Evolutionary conservation across 2,888 invertebrate genomes (phyloP), one percentile per base, ranked within the genome.

Genomic region (Volucella inflata): DNA sequence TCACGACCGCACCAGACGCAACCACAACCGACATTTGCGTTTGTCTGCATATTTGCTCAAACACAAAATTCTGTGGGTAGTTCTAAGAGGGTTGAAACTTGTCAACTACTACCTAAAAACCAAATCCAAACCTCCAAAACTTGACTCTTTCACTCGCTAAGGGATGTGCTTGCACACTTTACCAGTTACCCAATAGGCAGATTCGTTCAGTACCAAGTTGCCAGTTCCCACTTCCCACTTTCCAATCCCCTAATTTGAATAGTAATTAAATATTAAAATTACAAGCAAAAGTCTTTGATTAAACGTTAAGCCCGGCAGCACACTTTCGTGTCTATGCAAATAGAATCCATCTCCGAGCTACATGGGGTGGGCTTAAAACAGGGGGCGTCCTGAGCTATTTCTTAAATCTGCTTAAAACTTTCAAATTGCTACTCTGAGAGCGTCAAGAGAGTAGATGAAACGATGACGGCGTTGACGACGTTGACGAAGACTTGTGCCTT

Each of bases 281-380:
- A 85, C 85, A 85, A 81, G 85, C 81, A 85, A 85, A 81, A 81
- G 85, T 85, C 85, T 85, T 81, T 85, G 85, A 85, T 85, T 85
- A 81, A 81, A 85, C 72, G 85, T 76, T 85, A 85, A 85, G 85
- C 81, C 76, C 55, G 72, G 68, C 64, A 77, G 85, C 81, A 85
- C 81, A 81, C 76, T 81, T 72, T 9, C 36, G 72, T 77, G 72
- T 76, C 65, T 72, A 68, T 76, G 85, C 76, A 81, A 81, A 81
- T 81, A 76, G 36, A 57, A 64, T 55, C 57, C 64, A 11, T 42
- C 55, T 14, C 55, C 55, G n/a, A 17, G 36, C 6, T 51, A 30
- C 30, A 30, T n/a, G 50, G 40, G 75, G 80, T 71, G 76, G 75
- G 59, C 67, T 81, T 85, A 71, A 40, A 14, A n/a, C 11, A 44